A percentile compares a stretch with the other conserved stretches of the same genome.
Conservation (phyloP, 1,140 invertebrate species). For the Nephila pilipes region DNA sequence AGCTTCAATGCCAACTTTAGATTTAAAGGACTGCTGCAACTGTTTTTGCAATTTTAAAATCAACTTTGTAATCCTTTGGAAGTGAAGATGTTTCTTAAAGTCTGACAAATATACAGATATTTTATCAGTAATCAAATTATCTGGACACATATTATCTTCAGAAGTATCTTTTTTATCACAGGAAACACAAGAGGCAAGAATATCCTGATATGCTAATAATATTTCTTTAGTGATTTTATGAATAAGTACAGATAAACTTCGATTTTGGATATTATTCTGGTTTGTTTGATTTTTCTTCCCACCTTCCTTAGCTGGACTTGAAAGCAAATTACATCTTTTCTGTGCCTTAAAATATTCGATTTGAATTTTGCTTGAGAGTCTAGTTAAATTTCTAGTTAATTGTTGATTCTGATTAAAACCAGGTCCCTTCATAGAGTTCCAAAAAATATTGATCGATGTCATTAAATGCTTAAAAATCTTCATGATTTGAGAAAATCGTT, state of each 20-base stretch:
- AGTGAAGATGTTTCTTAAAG: constrained; percentile 5
- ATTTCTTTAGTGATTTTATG: constrained; percentile 52
- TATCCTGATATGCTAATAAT: constrained; percentile 39
- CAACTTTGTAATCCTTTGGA: constrained; percentile 22
- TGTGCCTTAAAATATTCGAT: neutral
- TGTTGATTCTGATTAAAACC: neutral
- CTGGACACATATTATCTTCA: constrained; percentile 26
- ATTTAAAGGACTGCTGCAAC: neutral
- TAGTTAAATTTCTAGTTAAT: neutral
- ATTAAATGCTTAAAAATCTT: neutral
- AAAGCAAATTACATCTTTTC: neutral
- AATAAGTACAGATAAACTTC: neutral
- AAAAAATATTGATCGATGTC: neutral
- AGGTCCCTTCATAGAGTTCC: neutral
- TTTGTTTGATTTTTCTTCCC: neutral
- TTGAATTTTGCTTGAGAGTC: neutral
- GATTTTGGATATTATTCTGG: neutral
- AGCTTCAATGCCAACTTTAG: constrained; percentile 31
- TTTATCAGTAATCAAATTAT: constrained; percentile 48
- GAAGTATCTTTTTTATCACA: neutral
- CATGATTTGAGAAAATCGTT: neutral
- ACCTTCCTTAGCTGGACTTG: neutral
- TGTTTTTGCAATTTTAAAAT: constrained; percentile 2
- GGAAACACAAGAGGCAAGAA: neutral
- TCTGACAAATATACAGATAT: constrained; percentile 31